Evolutionary conservation across 2,888 invertebrate species (phyloP).

Genomic region (Cephus nigrinus): DNA sequence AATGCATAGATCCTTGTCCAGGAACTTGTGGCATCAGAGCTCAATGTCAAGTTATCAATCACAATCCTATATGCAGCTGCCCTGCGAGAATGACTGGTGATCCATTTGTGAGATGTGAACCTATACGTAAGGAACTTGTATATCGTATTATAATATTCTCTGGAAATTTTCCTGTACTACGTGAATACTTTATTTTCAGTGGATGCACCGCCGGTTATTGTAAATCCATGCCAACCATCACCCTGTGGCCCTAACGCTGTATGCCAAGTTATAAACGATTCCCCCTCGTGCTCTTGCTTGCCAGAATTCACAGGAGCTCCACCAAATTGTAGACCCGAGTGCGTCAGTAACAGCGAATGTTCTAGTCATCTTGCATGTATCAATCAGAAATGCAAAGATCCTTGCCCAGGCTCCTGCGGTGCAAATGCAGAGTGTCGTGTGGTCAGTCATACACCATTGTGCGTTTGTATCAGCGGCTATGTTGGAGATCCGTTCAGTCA

Average conservation of each 20-base stretch:
- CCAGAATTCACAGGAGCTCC: conserved; percentile 66
- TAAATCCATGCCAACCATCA: conserved; percentile 67
- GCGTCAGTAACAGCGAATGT: conserved; percentile 65
- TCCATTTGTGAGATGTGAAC: conserved; percentile 78
- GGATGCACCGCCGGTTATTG: conserved; percentile 33
- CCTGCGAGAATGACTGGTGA: conserved; percentile 77
- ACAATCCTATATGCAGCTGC: conserved; percentile 84
- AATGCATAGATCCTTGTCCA: conserved; percentile 82
- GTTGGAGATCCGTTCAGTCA: conserved; percentile 59
- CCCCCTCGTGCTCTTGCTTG: conserved; percentile 70
- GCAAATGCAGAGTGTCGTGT: conserved; percentile 54
- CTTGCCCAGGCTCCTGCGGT: conserved; percentile 60
- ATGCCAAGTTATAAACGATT: conserved; percentile 65
- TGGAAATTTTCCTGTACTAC: not conserved
- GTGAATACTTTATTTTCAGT: conserved; percentile 11
- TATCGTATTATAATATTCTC: not conserved
- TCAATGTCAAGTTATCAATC: conserved; percentile 79
- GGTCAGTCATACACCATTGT: conserved; percentile 60
- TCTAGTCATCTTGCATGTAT: conserved; percentile 62
- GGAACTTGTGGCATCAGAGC: conserved; percentile 82
- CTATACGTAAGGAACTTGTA: conserved; percentile 69
- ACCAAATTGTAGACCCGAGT: conserved; percentile 67
- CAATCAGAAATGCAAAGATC: conserved; percentile 56
- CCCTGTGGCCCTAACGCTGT: conserved; percentile 68
- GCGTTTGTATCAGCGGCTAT: conserved; percentile 60